phyloP scores from a whole-genome alignment of 2,113 vertebrate genomes.

The Trogon surrucura region DNA sequence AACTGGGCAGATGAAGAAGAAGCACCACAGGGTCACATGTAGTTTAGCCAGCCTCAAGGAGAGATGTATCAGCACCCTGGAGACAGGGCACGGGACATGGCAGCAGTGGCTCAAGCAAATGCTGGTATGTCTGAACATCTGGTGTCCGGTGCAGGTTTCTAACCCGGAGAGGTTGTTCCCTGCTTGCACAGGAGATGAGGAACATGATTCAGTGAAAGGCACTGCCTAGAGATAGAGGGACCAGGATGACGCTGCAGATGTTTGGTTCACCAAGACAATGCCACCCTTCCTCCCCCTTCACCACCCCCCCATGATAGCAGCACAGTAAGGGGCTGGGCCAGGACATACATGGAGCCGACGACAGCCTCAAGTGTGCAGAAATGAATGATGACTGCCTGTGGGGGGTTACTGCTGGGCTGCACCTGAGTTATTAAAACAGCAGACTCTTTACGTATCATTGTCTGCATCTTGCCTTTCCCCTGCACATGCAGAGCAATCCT shows the following conservation, averaged over 20 bases:
- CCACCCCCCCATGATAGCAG: accelerated
- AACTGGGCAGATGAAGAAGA: background rate
- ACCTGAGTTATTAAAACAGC: background rate
- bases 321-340: background rate
- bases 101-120: background rate
- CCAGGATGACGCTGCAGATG: background rate
- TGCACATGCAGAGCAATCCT: background rate
- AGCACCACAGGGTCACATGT: accelerated
- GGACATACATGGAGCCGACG: accelerated
- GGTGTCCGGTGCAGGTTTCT: background rate
- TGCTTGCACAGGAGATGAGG: background rate
- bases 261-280: background rate
- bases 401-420: background rate
- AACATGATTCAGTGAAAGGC: background rate
- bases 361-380: background rate
- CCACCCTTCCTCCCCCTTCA: background rate
- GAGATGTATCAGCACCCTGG: background rate
- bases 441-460: background rate
- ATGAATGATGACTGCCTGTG: background rate
- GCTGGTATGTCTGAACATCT: background rate
- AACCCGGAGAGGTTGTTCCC: background rate
- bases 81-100: background rate
- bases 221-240: background rate
- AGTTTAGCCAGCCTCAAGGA: background rate
- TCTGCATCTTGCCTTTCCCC: background rate